These are phyloP conservation scores for Rhinopomastus cyanomelas DNA, from an alignment of 2,113 vertebrate genomes.

Conservation along the genomic window DNA sequence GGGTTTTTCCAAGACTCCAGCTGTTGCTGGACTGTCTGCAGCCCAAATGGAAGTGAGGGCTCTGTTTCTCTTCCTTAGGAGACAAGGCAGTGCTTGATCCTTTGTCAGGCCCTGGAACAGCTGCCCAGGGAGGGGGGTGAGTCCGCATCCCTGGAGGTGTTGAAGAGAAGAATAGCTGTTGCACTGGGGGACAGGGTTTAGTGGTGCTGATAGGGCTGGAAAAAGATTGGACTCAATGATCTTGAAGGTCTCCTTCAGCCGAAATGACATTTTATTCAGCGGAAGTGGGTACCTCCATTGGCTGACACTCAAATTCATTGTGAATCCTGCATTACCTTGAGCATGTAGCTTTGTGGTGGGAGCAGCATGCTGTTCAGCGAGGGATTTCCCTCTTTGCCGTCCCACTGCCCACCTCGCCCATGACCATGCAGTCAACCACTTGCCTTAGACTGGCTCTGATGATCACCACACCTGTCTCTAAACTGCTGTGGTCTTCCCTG, in stretches of 20 bases:
- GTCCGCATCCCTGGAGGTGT: no score
- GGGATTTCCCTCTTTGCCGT: background rate
- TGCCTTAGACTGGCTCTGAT: background rate
- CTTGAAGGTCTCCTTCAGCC: no score
- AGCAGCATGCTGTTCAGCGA: background rate
- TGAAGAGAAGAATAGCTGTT: no score
- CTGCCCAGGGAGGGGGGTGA: no score
- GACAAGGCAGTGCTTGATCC: background rate
- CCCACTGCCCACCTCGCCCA: background rate
- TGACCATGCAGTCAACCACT: background rate
- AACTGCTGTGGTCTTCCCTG: background rate
- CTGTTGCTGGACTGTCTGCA: background rate
- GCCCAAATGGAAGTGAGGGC: background rate
- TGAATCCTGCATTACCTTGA: background rate
- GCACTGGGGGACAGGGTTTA: no score
- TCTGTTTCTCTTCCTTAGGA: background rate
- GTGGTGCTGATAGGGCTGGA: no score
- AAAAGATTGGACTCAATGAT: no score
- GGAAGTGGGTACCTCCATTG: background rate
- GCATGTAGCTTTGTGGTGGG: rapidly evolving
- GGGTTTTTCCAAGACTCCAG: background rate
- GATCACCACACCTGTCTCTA: background rate
- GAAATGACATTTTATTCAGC: background rate
- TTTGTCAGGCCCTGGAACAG: no score
- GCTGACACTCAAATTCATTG: background rate